A percentile compares a stretch with the other conserved stretches of the same genome.
These are phyloP conservation scores for Cyclura pinguis DNA, from an alignment of 2,797 vertebrate genomes.

Conservation along the genomic window DNA sequence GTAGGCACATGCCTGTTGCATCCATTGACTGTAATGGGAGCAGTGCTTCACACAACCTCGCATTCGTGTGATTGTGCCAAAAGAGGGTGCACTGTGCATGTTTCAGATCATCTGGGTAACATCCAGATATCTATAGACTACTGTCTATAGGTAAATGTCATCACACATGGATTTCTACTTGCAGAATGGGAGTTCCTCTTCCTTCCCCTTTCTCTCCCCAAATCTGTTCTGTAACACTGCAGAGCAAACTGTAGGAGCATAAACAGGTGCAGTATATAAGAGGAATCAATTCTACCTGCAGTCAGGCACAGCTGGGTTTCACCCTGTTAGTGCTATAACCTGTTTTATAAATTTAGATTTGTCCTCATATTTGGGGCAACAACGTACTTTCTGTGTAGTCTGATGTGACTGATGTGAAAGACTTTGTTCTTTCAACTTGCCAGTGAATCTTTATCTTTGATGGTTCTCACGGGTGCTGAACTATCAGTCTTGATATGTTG, in stretches of 20 bases:
- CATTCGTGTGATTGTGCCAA: too few relatives aligned
- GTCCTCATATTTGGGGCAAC: not conserved
- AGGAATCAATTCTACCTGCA: not conserved
- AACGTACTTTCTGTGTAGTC: not conserved
- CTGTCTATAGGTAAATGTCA: not conserved
- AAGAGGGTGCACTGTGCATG: too few relatives aligned
- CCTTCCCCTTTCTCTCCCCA: not conserved
- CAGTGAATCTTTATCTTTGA: not conserved
- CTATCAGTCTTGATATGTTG: not conserved
- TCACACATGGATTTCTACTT: not conserved
- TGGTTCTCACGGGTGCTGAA: not conserved
- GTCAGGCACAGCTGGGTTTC: not conserved
- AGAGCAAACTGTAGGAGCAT: not conserved
- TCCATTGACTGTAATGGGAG: too few relatives aligned
- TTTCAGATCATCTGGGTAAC: not conserved
- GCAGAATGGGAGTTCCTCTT: not conserved
- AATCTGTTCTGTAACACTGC: not conserved
- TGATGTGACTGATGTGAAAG: not conserved
- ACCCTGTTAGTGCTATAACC: not conserved
- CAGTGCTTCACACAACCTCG: too few relatives aligned
- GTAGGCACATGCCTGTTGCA: too few relatives aligned
- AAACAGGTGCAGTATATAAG: not conserved
- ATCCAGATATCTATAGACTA: not conserved
- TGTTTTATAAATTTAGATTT: not conserved
- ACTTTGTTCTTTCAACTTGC: not conserved